A percentile compares a stretch with the other conserved stretches of the same genome.
Conservation (phyloP, 1,140 invertebrate genomes). For the Calephelis nemesis region DNA sequence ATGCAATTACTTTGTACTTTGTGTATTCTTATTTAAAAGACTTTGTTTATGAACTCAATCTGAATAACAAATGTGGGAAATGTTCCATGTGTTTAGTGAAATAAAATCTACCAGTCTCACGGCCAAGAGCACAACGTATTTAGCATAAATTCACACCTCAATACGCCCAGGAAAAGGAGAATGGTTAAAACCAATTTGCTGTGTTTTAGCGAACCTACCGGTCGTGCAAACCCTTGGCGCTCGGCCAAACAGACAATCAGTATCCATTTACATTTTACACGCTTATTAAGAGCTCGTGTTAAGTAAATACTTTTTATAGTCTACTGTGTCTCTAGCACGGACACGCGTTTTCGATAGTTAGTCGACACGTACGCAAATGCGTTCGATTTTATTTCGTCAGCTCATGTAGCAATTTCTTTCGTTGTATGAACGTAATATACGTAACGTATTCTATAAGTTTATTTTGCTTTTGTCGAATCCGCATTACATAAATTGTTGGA, state of each 20-base stretch:
- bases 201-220: conserved; percentile 17
- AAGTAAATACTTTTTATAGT: conserved; percentile 36
- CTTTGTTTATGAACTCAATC: too few species aligned
- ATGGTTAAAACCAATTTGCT: conserved; percentile 9
- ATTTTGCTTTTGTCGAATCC: too few species aligned
- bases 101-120: neutral
- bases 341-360: too few species aligned
- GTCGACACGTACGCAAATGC: too few species aligned
- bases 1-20: too few species aligned
- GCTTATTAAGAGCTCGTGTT: conserved; percentile 37
- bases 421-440: too few species aligned
- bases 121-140: neutral
- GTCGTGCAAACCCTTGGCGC: conserved; percentile 37
- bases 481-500: too few species aligned
- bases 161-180: neutral
- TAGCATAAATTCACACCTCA: conserved; percentile 5
- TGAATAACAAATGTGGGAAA: neutral
- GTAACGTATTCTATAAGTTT: too few species aligned
- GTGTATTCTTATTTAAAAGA: too few species aligned
- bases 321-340: conserved; percentile 33
- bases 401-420: too few species aligned
- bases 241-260: conserved; percentile 46
- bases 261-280: conserved; percentile 46
- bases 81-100: conserved; percentile 5
- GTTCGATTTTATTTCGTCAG: too few species aligned